Evolutionary conservation across 2,888 invertebrate genomes (phyloP).

Genomic region (Tetragnatha montana): DNA sequence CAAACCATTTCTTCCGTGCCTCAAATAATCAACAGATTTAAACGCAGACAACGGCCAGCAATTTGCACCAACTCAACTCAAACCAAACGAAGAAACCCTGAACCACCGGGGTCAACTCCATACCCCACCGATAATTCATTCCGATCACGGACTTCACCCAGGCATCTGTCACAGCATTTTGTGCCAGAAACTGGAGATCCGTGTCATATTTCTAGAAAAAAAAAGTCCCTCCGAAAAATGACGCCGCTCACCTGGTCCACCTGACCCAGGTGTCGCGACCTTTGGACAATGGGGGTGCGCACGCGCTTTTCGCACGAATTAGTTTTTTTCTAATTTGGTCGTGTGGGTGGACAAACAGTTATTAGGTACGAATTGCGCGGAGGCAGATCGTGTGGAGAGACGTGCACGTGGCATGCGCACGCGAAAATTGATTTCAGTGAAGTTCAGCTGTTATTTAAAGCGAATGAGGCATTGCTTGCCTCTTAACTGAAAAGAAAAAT

Average conservation of each 20-base stretch:
- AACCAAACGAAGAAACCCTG: neutral
- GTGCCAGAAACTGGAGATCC: neutral
- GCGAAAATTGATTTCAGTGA: neutral
- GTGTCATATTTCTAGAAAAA: neutral
- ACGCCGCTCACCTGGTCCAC: conserved; percentile 23
- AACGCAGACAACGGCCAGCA: neutral
- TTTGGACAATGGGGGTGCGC: conserved; percentile 49
- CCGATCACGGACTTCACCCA: neutral
- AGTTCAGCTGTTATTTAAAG: no score
- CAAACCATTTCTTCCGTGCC: neutral
- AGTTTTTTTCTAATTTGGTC: conserved; percentile 31
- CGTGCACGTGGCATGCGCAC: conserved; percentile 45
- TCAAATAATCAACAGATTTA: neutral
- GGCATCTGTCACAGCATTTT: neutral
- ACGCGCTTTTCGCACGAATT: conserved; percentile 54
- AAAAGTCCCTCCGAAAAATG: neutral
- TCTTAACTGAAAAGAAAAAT: no score
- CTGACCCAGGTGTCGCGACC: conserved; percentile 55
- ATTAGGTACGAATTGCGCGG: conserved; percentile 35
- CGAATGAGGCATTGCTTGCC: no score
- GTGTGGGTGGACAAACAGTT: conserved; percentile 47
- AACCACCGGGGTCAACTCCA: neutral
- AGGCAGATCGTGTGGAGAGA: conserved; percentile 19
- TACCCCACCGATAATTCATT: neutral
- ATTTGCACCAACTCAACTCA: neutral